Base-by-base conservation (phyloP, 2,113 vertebrate species). In the Hystrix brachyura region DNA sequence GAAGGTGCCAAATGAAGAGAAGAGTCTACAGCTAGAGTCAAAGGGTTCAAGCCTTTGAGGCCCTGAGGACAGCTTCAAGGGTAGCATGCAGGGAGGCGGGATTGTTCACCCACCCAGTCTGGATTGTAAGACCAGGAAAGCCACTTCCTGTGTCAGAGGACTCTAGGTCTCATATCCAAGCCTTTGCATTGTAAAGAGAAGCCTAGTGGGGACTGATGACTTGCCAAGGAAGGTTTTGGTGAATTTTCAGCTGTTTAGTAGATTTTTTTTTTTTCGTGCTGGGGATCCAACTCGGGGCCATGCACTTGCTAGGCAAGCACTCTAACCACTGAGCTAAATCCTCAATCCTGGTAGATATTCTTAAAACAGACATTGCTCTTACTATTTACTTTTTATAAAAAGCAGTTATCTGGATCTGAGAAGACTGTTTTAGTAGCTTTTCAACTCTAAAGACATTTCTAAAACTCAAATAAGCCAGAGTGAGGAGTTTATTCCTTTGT, bases 401-500 rank as follows among this genome's bases (percentile, higher is more conserved):
- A 55, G 81, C 79, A 89, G 0, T 88, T 76, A n/a, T n/a, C n/a
- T n/a, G n/a, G 94, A 89, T 96, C 5, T 71, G 60, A 21, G 11
- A 97, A 97, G 81, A 60, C 89, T 27, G 59, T 96, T 97, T 98
- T 94, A 98, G 60, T 90, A 97, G 72, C 97, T 98, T 97, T 97
- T 98, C 97, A 96, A 55, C 93, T 27, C 94, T 71, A 7, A 90
- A 86, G 94, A 59, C 90, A 95, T 89, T 92, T 97, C 95, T 95
- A 57, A 89, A 94, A 98, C 96, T 98, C 94, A 97, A 46, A 90
- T 79, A 94, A 98, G 98, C 38, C 96, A 95, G 97, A 98, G 89
- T 98, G 93, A 95, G 96, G 98, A 98, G 97, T 98, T 96, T 97
- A 98, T 98, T 98, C 97, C 97, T 98, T 97, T 94, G 34, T 98